Evolutionary conservation across 2,888 invertebrate species (phyloP).

Genomic region (Oxycera nigricornis): DNA sequence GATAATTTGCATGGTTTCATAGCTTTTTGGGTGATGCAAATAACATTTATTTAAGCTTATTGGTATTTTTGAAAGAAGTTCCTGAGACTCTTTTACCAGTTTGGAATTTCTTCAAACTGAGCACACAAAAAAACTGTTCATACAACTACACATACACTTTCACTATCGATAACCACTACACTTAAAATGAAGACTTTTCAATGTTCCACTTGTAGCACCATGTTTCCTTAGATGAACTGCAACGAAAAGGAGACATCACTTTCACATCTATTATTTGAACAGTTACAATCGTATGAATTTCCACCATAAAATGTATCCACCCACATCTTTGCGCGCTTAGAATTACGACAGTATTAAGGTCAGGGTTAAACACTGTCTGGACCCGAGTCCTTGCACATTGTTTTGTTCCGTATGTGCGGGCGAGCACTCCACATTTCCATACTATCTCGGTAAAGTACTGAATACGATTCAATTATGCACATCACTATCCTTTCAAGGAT

Average conservation of each 20-base stretch:
- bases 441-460: not conserved
- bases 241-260: not conserved
- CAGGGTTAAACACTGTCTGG: conserved; percentile 29
- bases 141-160: not conserved
- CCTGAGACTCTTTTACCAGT: too few species aligned
- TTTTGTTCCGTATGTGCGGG: not conserved
- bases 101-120: not conserved
- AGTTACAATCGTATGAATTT: not conserved
- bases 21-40: too few species aligned
- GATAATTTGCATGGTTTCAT: too few species aligned
- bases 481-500: too few species aligned
- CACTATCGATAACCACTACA: not conserved
- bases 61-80: too few species aligned
- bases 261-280: not conserved
- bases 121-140: not conserved
- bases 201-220: conserved; percentile 27
- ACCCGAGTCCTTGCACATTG: not conserved
- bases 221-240: not conserved
- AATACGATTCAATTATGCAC: not conserved
- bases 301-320: not conserved
- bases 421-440: not conserved
- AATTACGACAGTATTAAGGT: conserved; percentile 28
- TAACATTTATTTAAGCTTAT: too few species aligned
- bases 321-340: not conserved
- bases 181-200: not conserved